These are phyloP conservation scores for Cotesia glomerata DNA, from an alignment of 1,140 invertebrate genomes.

Conservation along the genomic window DNA sequence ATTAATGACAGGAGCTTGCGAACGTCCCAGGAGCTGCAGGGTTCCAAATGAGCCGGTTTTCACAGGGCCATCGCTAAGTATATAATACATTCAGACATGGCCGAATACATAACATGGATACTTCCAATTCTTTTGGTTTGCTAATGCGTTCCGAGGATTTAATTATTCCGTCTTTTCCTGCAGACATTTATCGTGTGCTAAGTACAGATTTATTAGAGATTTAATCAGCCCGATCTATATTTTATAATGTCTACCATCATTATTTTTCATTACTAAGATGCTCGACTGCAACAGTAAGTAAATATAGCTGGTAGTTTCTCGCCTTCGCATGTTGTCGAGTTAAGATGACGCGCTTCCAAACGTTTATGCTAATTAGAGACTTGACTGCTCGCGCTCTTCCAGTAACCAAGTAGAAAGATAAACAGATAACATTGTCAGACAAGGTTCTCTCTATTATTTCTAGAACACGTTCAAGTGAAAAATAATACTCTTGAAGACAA, in stretches of 20 bases:
- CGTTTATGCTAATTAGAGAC: constrained; percentile 27
- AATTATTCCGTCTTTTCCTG: constrained; percentile 44
- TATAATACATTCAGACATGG: constrained; percentile 1
- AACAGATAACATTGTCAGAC: neutral
- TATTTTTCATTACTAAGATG: neutral
- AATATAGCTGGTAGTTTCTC: constrained; percentile 7
- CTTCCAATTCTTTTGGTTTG: constrained; percentile 6
- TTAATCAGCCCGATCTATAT: neutral
- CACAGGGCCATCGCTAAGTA: neutral
- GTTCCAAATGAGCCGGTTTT: constrained; percentile 5
- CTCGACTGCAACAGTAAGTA: neutral
- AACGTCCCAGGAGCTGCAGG: constrained; percentile 8
- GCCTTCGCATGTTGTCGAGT: neutral
- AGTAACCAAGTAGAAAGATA: neutral
- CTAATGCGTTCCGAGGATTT: constrained; percentile 45
- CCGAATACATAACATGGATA: neutral
- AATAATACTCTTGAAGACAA: neutral
- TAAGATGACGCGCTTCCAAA: constrained; percentile 19
- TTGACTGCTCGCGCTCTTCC: neutral
- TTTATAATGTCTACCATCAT: too few species aligned
- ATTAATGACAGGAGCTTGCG: constrained; percentile 33
- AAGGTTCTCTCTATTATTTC: neutral
- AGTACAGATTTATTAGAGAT: constrained; percentile 36
- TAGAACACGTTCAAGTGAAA: neutral
- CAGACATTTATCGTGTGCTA: constrained; percentile 47